Evolutionary conservation across 1,140 invertebrate genomes (phyloP), one percentile per base, ranked within the genome.

Genomic region (Achatina immaculata): DNA sequence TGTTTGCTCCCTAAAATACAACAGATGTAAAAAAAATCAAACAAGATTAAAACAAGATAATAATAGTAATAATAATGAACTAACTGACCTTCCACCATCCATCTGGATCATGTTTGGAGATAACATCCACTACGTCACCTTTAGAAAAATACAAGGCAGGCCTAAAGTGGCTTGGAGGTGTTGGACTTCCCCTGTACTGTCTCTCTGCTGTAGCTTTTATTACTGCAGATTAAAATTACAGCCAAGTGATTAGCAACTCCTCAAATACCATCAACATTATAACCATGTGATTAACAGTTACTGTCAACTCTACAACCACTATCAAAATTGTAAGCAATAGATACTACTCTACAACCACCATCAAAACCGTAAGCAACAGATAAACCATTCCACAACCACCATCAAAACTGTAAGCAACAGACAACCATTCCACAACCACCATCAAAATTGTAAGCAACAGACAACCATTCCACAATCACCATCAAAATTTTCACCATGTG

Each of bases 41-140:
- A n/a, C n/a, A n/a, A n/a, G n/a, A n/a, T n/a, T n/a, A n/a, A n/a
- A n/a, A n/a, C n/a, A n/a, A n/a, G n/a, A n/a, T n/a, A n/a, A n/a
- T n/a, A n/a, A n/a, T n/a, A n/a, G n/a, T n/a, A 34, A 75, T 4
- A 75, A 36, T 9, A 48, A 74, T 24, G 45, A 48, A 6, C 21
- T 34, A 4, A 83, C 86, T 66, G 75, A 90, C 90, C 84, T 88
- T 86, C 86, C 88, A 89, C 88, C 88, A 89, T 88, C 90, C 90
- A n/a, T 86, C 75, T 7, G 79, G 19, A 31, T 88, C 84, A 48
- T 80, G 48, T 48, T 87, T 85, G 14, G 83, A 78, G 3, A 91
- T 66, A 21, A 91, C 78, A 28, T 91, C 89, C 58, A 91, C 82
- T 19, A 89, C 81, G 42, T 88, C 85, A 48, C 86, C 87, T 40